Base-by-base conservation (phyloP, 1,140 invertebrate species). In the Atta colombica region DNA sequence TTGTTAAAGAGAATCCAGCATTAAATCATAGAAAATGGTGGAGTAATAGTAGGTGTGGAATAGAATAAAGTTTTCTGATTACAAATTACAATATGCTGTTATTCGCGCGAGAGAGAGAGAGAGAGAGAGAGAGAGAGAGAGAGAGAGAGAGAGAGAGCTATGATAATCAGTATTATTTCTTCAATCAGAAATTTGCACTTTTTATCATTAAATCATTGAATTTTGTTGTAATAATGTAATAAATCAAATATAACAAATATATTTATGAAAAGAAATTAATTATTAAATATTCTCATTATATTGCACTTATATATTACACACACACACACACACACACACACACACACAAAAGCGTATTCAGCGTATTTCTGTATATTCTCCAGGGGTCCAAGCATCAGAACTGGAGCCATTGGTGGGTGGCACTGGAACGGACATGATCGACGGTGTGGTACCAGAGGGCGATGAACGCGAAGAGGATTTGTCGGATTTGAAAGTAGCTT, bases 351-450 rank as follows among this genome's bases (percentile, higher is more conserved):
- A 51, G 12, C 0, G 7, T 74, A n/a, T 10, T 60, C 0, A 53
- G 3, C 14, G 18, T 8, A 55, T 60, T 51, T 25, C 14, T 16
- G 18, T 53, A 5, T 28, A 0, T 66, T 63, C 14, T 45, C 78
- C 14, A 95, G 94, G 93, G 49, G 88, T 94, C 88, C 94, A 95
- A 93, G 96, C 96, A 31, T 96, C 96, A 91, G 97, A 98, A 95
- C 95, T 98, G 92, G 97, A 98, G 94, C 97, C 97, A 18, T 96
- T 98, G 89, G 97, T 98, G 93, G 97, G 97, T 91, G 96, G 97
- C 93, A 96, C 96, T 87, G 96, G 96, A 86, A 96, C 96, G 71
- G 96, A 96, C 90, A 94, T 95, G 72, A 95, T 96, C 49, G 96
- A 96, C 85, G 95, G 96, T 31, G 95, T 95, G 31, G 94, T 95